Evolutionary conservation across 2,113 vertebrate genomes (phyloP).

Genomic region (Phylloscopus whistleri): DNA sequence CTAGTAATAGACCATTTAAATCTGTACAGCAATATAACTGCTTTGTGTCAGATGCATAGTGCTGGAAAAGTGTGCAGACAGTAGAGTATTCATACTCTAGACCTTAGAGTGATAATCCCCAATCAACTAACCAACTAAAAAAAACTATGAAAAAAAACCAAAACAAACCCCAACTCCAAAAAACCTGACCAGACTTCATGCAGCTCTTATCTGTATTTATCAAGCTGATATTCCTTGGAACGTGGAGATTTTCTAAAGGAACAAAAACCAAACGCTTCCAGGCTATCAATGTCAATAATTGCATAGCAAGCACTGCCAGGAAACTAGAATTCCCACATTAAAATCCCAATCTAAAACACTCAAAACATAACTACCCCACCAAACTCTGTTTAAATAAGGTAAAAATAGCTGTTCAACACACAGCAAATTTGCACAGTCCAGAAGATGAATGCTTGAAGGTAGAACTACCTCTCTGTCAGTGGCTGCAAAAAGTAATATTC

Average conservation of each 20-base stretch:
- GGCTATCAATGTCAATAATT: neutral
- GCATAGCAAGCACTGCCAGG: neutral
- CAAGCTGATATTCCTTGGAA: neutral
- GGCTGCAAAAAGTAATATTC: neutral
- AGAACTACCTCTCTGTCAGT: neutral
- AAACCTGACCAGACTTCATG: neutral
- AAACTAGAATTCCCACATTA: neutral
- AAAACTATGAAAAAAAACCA: neutral
- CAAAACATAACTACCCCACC: neutral
- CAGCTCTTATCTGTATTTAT: neutral
- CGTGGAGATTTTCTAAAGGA: neutral
- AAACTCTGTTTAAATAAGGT: neutral
- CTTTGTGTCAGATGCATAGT: neutral
- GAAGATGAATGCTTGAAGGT: neutral
- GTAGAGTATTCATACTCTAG: neutral
- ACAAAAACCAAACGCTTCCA: neutral
- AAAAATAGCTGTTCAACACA: neutral
- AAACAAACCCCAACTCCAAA: neutral
- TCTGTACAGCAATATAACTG: neutral
- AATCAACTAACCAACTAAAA: neutral
- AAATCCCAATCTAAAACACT: neutral
- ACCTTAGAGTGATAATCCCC: neutral
- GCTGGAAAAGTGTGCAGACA: neutral
- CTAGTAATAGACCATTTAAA: conserved; percentile 45
- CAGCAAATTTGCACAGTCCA: neutral